These are phyloP conservation scores for Synergus gifuensis DNA, from an alignment of 2,888 invertebrate species.

Conservation along the genomic window DNA sequence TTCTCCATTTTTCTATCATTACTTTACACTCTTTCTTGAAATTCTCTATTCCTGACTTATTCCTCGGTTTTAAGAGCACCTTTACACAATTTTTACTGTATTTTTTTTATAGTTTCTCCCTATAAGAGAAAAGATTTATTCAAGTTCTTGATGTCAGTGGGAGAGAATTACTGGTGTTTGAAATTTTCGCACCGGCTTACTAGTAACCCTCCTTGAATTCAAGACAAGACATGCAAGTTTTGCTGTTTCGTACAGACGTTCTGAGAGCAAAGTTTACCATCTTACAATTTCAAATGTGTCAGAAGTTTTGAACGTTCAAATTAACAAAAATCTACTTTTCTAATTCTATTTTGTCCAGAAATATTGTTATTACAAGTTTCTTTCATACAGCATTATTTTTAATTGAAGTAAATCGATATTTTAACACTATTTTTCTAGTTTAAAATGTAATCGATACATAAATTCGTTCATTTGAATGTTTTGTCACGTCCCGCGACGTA, in stretches of 20 bases:
- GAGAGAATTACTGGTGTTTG: conserved; percentile 15
- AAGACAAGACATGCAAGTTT: conserved; percentile 16
- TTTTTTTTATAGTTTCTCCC: neutral
- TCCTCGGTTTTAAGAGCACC: neutral
- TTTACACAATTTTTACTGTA: neutral
- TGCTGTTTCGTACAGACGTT: conserved; percentile 27
- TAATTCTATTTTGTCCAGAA: too few species aligned
- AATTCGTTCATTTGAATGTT: neutral
- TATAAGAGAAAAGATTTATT: neutral
- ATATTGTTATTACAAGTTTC: too few species aligned
- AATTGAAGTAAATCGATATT: too few species aligned
- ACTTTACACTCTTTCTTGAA: neutral
- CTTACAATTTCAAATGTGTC: neutral
- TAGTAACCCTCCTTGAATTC: neutral
- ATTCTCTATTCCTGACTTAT: too few species aligned
- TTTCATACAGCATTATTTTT: too few species aligned
- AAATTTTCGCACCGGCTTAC: conserved; percentile 14
- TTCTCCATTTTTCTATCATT: neutral
- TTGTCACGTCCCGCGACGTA: too few species aligned
- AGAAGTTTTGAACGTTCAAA: too few species aligned
- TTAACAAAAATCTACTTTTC: too few species aligned
- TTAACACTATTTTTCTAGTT: too few species aligned
- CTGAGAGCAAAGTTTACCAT: conserved; percentile 27
- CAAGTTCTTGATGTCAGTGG: conserved; percentile 6
- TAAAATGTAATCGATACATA: too few species aligned